These are phyloP conservation scores for Microctenopoma lineatum DNA, from an alignment of 2,797 vertebrate species.

Conservation along the genomic window DNA sequence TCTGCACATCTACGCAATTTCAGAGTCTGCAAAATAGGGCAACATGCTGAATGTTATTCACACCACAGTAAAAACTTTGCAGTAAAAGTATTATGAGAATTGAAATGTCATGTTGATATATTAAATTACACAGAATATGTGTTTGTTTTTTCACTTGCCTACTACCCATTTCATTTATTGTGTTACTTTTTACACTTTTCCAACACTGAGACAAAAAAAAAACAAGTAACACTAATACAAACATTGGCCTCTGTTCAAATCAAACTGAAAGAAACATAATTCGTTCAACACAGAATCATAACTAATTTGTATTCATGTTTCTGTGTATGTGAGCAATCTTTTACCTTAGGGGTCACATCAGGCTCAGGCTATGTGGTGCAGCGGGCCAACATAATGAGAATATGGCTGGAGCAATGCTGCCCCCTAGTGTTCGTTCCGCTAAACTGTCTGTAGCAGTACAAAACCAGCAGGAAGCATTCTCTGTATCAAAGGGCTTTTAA, in stretches of 20 bases:
- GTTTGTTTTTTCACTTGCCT: background rate
- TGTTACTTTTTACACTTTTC: constrained; percentile 40
- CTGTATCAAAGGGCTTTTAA: constrained; percentile 55
- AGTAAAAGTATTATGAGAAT: background rate
- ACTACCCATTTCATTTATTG: background rate
- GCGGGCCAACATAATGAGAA: constrained; percentile 1
- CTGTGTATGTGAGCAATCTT: constrained; percentile 57
- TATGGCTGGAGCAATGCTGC: constrained; percentile 48
- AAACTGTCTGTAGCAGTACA: background rate
- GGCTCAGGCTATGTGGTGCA: constrained; percentile 37
- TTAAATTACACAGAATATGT: background rate
- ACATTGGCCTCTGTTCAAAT: constrained; percentile 12
- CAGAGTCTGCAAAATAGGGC: background rate
- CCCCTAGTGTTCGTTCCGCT: constrained; percentile 51
- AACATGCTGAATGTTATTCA: constrained; percentile 13
- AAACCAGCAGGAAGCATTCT: constrained; percentile 28
- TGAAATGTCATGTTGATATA: background rate
- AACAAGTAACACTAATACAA: background rate
- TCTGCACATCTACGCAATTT: background rate
- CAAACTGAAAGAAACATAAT: constrained; percentile 14
- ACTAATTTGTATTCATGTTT: constrained; percentile 43
- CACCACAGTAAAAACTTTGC: constrained; percentile 43
- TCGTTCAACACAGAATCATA: background rate
- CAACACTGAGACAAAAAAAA: background rate
- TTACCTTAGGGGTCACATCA: constrained; percentile 56